phyloP scores from a whole-genome alignment of 2,113 vertebrate species.

The Cyprinodon variegatus region DNA sequence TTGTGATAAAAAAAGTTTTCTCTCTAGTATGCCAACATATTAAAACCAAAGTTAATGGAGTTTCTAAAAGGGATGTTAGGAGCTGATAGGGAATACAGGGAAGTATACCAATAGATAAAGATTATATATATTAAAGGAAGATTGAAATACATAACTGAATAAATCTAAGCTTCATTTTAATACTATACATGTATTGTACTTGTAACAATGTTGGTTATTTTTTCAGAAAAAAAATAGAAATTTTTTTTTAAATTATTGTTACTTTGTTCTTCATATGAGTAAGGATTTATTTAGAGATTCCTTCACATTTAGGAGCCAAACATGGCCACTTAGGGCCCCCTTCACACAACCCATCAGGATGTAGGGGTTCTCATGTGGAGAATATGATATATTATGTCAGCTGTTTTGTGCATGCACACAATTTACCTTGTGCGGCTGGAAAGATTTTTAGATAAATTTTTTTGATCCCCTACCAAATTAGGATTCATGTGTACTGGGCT shows the following conservation, averaged over 20 bases:
- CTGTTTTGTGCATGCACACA: too few relatives aligned
- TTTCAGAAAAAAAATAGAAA: not conserved
- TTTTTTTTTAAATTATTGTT: too few relatives aligned
- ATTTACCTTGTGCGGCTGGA: too few relatives aligned
- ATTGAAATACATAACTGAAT: not conserved
- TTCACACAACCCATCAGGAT: not conserved
- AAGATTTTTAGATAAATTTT: too few relatives aligned
- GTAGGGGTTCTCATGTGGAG: not conserved
- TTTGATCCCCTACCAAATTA: too few relatives aligned
- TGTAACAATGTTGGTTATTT: not conserved
- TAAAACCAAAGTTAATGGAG: not conserved
- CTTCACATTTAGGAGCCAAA: slow-evolving; percentile 2
- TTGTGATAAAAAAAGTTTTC: not conserved
- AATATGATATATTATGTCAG: too few relatives aligned
- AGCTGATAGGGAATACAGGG: not conserved
- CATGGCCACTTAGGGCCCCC: not conserved
- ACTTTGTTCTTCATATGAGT: too few relatives aligned
- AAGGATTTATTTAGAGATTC: not conserved
- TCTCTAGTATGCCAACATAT: not conserved
- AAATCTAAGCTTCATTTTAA: not conserved
- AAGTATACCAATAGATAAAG: not conserved
- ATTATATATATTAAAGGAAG: not conserved
- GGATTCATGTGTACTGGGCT: too few relatives aligned
- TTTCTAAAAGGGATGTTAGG: not conserved
- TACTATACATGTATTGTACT: not conserved